Base-by-base conservation (phyloP, 2,797 vertebrate genomes). In the Hozukius guyotensis region DNA sequence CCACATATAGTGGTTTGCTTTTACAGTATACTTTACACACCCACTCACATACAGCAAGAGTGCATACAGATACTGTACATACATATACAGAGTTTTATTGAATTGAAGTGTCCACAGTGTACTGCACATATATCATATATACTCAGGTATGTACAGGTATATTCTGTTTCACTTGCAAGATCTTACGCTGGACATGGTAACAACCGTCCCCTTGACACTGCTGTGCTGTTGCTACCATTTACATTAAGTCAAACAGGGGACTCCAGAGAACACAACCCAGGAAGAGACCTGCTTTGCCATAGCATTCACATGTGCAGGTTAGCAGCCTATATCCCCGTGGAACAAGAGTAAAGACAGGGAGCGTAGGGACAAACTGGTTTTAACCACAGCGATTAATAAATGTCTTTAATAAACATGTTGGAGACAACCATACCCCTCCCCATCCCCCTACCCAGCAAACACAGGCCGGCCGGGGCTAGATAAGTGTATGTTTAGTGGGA, bases 401-500 rank as follows among this genome's bases (percentile, higher is more conserved):
- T 91, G 88, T 86, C 89, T 88, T 92, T 93, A 90, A 92, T 92
- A 92, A 93, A 93, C 88, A 90, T 46, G 69, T 85, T 76, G 81
- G 77, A 94, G 92, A 92, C 89, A 88, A 77, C 71, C 68, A 67
- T 16, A 49, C 83, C 84, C 89, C 80, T 77, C 83, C 83, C 73
- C 14, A 46, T 16, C 77, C 72, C 73, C 52, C 10, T 65, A n/a
- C 74, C 76, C 84, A 80, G 86, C 87, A 88, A 92, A 91, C 83
- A 86, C 85, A 87, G 88, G 88, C 93, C 90, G 83, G 86, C 79
- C 81, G 79, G 81, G 89, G 86, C 91, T 88, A 90, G 92, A 94
- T 93, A 93, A 93, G 93, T 95, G 93, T 95, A 94, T 95, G 94
- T 96, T 96, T 96, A 96, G 93, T 88, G 91, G 95, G 95, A 96